Conservation (phyloP, 37 sponge, comb jelly and placozoan genomes). For the Crambe crambe region DNA sequence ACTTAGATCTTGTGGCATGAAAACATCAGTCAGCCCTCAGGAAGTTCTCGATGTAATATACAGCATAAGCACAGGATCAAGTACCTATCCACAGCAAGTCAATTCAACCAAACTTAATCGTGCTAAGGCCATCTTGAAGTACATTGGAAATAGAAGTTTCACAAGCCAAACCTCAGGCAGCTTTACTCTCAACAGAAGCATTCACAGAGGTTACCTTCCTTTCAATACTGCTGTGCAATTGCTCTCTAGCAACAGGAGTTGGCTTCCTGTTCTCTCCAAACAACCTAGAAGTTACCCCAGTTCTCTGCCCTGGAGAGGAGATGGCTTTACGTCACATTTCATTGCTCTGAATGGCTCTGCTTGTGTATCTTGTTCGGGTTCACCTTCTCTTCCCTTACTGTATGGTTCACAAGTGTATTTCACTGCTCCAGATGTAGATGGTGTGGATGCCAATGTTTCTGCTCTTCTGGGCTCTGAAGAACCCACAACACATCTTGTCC, state of each 20-base stretch:
- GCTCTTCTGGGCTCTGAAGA: neutral
- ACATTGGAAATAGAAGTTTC: neutral
- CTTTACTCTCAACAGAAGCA: too few relatives aligned
- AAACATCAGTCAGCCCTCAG: slow-evolving; percentile 11
- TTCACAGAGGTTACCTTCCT: neutral
- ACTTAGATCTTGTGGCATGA: slow-evolving; percentile 13
- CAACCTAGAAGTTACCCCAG: slow-evolving; percentile 29
- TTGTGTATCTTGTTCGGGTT: neutral
- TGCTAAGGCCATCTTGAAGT: slow-evolving; percentile 33
- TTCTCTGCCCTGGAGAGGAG: slow-evolving; percentile 39
- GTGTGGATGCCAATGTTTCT: too few relatives aligned
- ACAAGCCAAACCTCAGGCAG: too few relatives aligned
- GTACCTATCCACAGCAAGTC: too few relatives aligned
- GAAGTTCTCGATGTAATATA: slow-evolving; percentile 22
- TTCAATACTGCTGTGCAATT: neutral
- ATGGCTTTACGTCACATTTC: slow-evolving; percentile 12
- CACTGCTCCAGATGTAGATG: neutral
- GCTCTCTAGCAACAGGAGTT: neutral
- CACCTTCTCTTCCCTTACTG: neutral
- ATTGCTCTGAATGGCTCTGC: too few relatives aligned
- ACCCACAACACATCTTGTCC: neutral
- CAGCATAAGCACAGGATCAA: slow-evolving; percentile 2
- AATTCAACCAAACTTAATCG: too few relatives aligned
- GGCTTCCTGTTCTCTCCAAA: slow-evolving; percentile 32
- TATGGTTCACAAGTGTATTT: neutral